These are phyloP conservation scores for Melanophora roralis DNA, from an alignment of 2,888 invertebrate species.

Conservation along the genomic window DNA sequence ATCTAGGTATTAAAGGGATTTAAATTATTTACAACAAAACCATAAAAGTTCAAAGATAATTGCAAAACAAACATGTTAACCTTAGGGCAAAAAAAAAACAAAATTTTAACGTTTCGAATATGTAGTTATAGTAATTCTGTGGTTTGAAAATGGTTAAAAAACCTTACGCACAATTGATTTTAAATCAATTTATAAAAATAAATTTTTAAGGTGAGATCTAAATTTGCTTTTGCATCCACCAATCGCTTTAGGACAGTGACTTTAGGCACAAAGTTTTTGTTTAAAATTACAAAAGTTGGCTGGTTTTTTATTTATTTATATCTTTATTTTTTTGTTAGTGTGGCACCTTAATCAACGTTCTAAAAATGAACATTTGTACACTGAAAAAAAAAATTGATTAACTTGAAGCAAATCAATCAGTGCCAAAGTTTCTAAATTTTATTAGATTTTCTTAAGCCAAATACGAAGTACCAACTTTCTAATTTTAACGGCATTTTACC, in stretches of 20 bases:
- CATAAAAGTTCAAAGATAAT: slow-evolving; percentile 3
- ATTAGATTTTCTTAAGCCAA: no score
- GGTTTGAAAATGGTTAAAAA: slow-evolving; percentile 27
- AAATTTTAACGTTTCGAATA: neutral
- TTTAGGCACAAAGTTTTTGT: slow-evolving; percentile 31
- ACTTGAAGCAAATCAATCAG: neutral
- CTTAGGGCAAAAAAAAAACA: neutral
- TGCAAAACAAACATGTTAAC: neutral
- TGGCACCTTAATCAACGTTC: slow-evolving; percentile 17
- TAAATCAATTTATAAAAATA: slow-evolving; percentile 18
- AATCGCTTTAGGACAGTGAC: neutral
- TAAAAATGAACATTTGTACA: neutral
- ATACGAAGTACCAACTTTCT: no score
- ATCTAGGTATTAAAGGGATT: slow-evolving; percentile 29
- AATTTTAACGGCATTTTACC: no score
- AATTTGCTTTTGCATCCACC: neutral
- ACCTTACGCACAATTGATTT: slow-evolving; percentile 55
- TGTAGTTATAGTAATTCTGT: neutral
- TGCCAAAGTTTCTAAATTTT: no score
- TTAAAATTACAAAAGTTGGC: slow-evolving; percentile 38
- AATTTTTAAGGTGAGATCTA: neutral
- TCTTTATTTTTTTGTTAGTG: slow-evolving; percentile 15
- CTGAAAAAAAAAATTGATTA: neutral
- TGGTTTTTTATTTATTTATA: neutral
- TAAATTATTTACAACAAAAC: slow-evolving; percentile 5